Percentiles rank a stretch among this genome's conserved stretches.
phyloP scores from a whole-genome alignment of 1,140 invertebrate species.

The Diorhabda carinulata region DNA sequence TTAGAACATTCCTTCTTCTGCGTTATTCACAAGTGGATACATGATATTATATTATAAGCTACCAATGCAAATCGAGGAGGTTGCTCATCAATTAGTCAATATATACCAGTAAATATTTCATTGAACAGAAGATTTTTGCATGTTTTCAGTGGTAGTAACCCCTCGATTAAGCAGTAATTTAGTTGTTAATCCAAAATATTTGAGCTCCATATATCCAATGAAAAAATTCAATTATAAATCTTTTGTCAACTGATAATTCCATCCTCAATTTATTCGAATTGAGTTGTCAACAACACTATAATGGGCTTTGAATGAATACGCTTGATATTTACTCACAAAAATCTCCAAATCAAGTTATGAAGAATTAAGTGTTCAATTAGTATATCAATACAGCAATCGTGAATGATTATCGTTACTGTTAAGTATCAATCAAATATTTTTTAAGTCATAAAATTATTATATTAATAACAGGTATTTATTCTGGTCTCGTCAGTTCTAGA shows the following conservation, averaged over 20 bases:
- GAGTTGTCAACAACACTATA: neutral
- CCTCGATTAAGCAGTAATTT: too few relatives aligned
- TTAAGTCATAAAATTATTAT: neutral
- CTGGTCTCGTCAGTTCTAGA: neutral
- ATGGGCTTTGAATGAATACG: neutral
- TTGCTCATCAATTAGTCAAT: too few relatives aligned
- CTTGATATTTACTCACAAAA: neutral
- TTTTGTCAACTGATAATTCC: neutral
- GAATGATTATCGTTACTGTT: neutral
- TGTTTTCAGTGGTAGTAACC: too few relatives aligned
- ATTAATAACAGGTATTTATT: slow-evolving; percentile 3
- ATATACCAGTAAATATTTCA: too few relatives aligned
- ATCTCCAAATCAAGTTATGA: neutral
- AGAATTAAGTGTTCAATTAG: neutral
- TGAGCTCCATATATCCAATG: too few relatives aligned
- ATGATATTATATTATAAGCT: too few relatives aligned
- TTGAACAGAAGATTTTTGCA: too few relatives aligned
- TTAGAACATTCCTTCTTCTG: too few relatives aligned
- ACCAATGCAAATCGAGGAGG: too few relatives aligned
- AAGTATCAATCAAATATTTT: neutral
- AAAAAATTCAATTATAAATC: neutral
- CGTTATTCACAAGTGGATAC: too few relatives aligned
- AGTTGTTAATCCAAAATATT: too few relatives aligned
- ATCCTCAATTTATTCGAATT: neutral
- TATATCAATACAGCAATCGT: slow-evolving; percentile 2